Percentiles rank a stretch among this genome's conserved stretches.
phyloP scores from a whole-genome alignment of 2,113 vertebrate species.

The Grallaria varia region DNA sequence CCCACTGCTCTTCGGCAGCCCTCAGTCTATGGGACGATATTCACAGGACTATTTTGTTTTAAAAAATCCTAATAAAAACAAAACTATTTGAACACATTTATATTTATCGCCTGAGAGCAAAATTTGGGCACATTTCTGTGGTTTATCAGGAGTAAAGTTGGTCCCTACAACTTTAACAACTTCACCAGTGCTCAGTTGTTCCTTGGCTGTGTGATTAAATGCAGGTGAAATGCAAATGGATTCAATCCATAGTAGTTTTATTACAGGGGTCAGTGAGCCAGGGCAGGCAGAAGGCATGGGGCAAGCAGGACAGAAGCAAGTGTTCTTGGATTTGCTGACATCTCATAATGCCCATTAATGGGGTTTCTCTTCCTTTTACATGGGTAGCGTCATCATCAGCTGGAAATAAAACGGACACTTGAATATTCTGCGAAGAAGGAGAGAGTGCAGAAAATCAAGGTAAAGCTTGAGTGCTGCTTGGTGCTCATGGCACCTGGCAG shows the following conservation, averaged over 20 bases:
- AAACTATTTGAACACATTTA: not conserved
- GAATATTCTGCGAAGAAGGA: slow-evolving; percentile 78
- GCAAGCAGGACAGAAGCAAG: not conserved
- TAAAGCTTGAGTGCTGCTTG: slow-evolving; percentile 31
- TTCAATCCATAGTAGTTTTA: not conserved
- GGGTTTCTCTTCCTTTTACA: not conserved
- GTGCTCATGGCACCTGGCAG: not conserved
- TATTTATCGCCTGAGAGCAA: not conserved
- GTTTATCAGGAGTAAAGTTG: accelerated
- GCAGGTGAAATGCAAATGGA: not conserved
- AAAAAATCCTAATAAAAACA: not conserved
- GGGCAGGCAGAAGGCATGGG: not conserved
- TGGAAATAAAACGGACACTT: slow-evolving; percentile 80
- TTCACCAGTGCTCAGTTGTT: not conserved
- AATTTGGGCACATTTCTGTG: not conserved
- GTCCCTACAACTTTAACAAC: not conserved
- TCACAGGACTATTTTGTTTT: not conserved
- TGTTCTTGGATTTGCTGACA: not conserved
- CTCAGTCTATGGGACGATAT: too few relatives aligned
- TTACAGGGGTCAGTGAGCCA: not conserved
- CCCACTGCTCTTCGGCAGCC: not conserved
- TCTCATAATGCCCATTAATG: not conserved
- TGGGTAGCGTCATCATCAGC: slow-evolving; percentile 79
- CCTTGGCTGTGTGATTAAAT: not conserved
- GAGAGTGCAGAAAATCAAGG: slow-evolving; percentile 80